phyloP scores from a whole-genome alignment of 2,113 vertebrate species.

The Zosterops japonicus region DNA sequence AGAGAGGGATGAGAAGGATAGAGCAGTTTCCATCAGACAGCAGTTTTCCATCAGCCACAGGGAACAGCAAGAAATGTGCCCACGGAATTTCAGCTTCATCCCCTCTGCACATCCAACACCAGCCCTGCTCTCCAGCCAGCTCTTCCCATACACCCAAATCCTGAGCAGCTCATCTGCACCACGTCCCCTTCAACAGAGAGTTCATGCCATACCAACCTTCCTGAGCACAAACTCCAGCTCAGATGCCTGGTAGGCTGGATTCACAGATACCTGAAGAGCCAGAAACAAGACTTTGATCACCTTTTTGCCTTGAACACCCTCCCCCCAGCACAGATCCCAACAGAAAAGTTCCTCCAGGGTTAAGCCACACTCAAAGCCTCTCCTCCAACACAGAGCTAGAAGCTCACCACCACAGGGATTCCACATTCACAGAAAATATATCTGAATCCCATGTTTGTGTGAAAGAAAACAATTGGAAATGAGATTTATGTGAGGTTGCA shows the following conservation, averaged over 20 bases:
- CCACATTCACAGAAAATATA: background rate
- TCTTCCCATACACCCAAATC: background rate
- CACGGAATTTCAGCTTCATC: background rate
- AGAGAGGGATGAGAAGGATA: background rate
- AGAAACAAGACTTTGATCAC: background rate
- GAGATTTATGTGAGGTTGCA: background rate
- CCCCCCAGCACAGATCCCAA: background rate
- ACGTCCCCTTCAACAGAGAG: background rate
- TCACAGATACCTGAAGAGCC: constrained; percentile 84
- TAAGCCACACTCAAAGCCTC: background rate
- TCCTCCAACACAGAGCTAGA: background rate
- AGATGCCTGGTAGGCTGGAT: constrained; percentile 87
- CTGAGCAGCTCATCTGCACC: background rate
- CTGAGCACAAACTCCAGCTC: constrained; percentile 84
- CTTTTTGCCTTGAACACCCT: background rate
- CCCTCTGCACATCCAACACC: background rate
- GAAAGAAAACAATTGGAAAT: background rate
- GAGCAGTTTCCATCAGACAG: background rate
- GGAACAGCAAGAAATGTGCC: background rate
- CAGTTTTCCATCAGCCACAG: background rate
- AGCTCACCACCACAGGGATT: background rate
- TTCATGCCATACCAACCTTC: constrained; percentile 75
- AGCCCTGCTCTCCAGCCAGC: background rate
- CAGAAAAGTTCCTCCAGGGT: background rate
- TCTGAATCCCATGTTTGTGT: background rate